Conservation (phyloP, 2,797 vertebrate species). For the Saguinus oedipus region DNA sequence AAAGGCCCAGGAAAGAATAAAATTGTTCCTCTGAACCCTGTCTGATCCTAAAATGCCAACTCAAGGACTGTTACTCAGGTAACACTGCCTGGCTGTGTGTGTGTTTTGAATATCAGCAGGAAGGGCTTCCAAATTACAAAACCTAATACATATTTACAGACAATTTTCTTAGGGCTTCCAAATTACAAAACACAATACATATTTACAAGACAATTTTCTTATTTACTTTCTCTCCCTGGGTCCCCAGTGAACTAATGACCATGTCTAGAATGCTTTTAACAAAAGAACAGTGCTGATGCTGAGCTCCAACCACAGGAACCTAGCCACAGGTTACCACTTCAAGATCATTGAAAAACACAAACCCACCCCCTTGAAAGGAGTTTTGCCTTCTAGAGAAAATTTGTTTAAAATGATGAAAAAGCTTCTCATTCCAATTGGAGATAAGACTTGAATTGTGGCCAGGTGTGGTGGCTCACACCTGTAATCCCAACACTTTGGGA, state of each 20-base stretch:
- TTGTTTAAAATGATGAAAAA: neutral
- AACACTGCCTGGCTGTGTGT: constrained; percentile 51
- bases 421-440: neutral
- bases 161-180: constrained; percentile 59
- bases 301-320: neutral
- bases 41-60: constrained; percentile 63
- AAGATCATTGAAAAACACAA: neutral
- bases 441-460: neutral
- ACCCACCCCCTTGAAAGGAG: neutral
- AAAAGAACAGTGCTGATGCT: neutral
- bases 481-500: neutral
- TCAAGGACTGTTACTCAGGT: constrained; percentile 65
- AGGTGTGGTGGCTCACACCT: neutral
- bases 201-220: constrained; percentile 8
- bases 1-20: constrained; percentile 66
- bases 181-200: constrained; percentile 47
- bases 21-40: constrained; percentile 56
- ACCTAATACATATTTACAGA: neutral
- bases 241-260: neutral
- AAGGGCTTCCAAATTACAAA: constrained; percentile 72
- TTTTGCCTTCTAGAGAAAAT: neutral
- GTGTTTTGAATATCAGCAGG: constrained; percentile 71
- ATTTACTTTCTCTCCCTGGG: neutral
- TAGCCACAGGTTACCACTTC: neutral
- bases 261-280: neutral